Evolutionary conservation across 2,797 vertebrate species (phyloP), one percentile per base, ranked within the genome.

Genomic region (Microctenopoma steveboyesi): DNA sequence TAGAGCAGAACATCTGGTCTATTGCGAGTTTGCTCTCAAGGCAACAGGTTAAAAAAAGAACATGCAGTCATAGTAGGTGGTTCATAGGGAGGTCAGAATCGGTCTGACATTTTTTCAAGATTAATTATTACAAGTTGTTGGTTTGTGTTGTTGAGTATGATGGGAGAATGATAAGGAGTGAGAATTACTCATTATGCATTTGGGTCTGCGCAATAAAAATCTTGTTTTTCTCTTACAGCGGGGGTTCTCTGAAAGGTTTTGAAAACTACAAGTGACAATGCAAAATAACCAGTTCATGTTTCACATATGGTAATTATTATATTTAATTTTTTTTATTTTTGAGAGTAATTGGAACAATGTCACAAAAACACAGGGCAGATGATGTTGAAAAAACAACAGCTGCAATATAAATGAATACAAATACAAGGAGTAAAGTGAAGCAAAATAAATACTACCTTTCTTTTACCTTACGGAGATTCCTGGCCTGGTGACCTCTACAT

Each of bases 11-110:
- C 83, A 91, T 82, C 80, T 87, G 86, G 72, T 35, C 53, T 48
- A 14, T 50, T 68, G 54, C 3, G 25, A 67, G 63, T 64, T 71
- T 66, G 69, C 53, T 69, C 58, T 83, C 76, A 74, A 78, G 81
- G 83, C 81, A 74, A 74, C 49, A 51, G 76, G 79, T 89, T 84
- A 84, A 78, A 78, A 69, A 83, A 72, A 87, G 56, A 68, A 22
- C 65, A 64, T 11, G 66, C 27, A 60, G 75, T 54, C 86, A 84
- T 72, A 77, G 71, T 63, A 72, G 62, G 53, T 3, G 50, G 76
- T 68, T 84, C 70, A 62, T 0, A 0, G 4, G 3, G 42, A 63
- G 82, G 83, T 76, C 81, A 62, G 69, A 70, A 55, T 58, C 30
- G 47, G 9, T 51, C 39, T 48, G 15, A 28, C 39, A 27, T 10